Percentiles rank a stretch among this genome's conserved stretches.
Evolutionary conservation across 2,113 vertebrate species (phyloP).

Genomic region (Psilopsiagon aymara): DNA sequence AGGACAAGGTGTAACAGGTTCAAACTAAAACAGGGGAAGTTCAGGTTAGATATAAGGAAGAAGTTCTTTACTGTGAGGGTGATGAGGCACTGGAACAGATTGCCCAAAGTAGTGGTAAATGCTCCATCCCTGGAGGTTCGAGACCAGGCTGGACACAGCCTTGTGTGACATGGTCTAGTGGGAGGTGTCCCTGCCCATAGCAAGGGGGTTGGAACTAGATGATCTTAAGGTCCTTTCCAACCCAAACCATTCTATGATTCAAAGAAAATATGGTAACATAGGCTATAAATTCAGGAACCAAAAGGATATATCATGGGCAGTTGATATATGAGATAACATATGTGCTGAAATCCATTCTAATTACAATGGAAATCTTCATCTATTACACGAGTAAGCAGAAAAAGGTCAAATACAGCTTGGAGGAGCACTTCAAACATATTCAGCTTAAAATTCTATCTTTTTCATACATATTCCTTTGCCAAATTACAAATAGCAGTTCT

Average conservation of each 20-base stretch:
- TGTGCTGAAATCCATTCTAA: background rate
- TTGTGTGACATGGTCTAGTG: background rate
- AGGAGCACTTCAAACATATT: background rate
- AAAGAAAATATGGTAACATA: background rate
- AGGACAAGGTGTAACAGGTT: background rate
- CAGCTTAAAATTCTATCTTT: background rate
- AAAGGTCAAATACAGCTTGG: background rate
- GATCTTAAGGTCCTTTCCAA: background rate
- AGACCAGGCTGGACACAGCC: background rate
- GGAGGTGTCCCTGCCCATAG: background rate
- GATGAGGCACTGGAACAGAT: background rate
- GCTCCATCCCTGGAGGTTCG: background rate
- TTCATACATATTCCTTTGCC: background rate
- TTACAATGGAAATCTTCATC: background rate
- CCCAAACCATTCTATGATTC: background rate
- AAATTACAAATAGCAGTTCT: background rate
- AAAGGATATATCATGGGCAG: background rate
- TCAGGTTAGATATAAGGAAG: background rate
- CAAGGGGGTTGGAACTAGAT: background rate
- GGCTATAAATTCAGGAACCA: background rate
- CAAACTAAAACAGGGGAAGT: background rate
- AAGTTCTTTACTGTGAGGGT: background rate
- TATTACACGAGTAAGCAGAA: constrained; percentile 1
- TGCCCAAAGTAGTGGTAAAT: background rate
- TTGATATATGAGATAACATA: background rate